phyloP scores from a whole-genome alignment of 1,140 invertebrate genomes.

The Camponotus floridanus region DNA sequence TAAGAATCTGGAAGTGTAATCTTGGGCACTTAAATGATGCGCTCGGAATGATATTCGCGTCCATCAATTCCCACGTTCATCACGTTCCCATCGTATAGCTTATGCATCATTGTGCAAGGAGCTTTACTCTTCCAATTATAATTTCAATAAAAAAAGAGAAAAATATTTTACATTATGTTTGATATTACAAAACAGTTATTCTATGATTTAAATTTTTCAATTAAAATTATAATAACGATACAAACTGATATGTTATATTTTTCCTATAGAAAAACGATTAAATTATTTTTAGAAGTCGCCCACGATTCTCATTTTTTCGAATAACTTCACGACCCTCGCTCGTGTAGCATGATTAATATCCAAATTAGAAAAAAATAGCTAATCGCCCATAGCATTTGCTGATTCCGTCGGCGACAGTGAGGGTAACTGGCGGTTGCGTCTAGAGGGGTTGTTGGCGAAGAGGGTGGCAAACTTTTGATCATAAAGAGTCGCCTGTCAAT shows the following conservation, averaged over 20 bases:
- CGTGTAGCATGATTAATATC: slow-evolving; percentile 79
- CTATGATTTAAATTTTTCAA: not conserved
- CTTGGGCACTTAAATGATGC: not conserved
- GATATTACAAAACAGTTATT: not conserved
- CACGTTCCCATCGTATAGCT: slow-evolving; percentile 4
- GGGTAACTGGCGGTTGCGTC: slow-evolving; percentile 19
- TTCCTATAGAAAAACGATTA: not conserved
- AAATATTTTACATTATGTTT: not conserved
- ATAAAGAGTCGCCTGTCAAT: slow-evolving; percentile 85
- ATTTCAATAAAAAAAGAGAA: not conserved
- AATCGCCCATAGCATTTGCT: slow-evolving; percentile 50
- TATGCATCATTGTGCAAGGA: too few species aligned
- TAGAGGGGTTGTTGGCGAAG: slow-evolving; percentile 57
- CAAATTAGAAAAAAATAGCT: slow-evolving; percentile 81
- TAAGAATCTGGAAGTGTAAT: not conserved
- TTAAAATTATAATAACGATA: not conserved
- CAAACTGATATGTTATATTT: not conserved
- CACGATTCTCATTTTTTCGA: not conserved
- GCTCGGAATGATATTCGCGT: not conserved
- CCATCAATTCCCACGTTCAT: slow-evolving; percentile 14
- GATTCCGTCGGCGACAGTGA: slow-evolving; percentile 15
- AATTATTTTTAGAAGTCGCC: not conserved
- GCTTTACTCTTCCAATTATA: slow-evolving; percentile 17
- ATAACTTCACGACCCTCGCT: slow-evolving; percentile 73
- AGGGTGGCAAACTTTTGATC: slow-evolving; percentile 83